Percentiles rank a stretch among this genome's conserved stretches.
Evolutionary conservation across 2,888 invertebrate genomes (phyloP).

Genomic region (Sarcophaga caerulescens): DNA sequence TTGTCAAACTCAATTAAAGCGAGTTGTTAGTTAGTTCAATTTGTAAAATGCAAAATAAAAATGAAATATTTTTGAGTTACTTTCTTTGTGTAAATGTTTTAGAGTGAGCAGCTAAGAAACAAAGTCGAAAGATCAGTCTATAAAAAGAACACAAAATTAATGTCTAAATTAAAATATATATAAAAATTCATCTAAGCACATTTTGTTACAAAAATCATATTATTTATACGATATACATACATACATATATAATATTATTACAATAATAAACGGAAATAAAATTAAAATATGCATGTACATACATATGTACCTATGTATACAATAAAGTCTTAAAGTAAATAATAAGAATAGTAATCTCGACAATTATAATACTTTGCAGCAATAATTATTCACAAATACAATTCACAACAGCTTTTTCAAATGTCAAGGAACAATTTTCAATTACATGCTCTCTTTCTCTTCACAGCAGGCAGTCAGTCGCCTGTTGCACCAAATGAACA

Average conservation of each 20-base stretch:
- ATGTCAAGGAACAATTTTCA: slow-evolving; percentile 58
- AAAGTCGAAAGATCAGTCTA: slow-evolving; percentile 50
- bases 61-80: slow-evolving; percentile 21
- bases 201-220: slow-evolving; percentile 21
- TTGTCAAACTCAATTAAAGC: background rate
- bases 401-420: slow-evolving; percentile 50
- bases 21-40: background rate
- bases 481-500: slow-evolving; percentile 28
- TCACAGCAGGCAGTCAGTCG: slow-evolving; percentile 7
- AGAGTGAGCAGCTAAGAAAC: slow-evolving; percentile 36
- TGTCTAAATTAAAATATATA: slow-evolving; percentile 39
- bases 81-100: slow-evolving; percentile 59
- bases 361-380: slow-evolving; percentile 54
- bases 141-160: slow-evolving; percentile 32
- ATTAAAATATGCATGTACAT: background rate
- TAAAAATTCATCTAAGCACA: slow-evolving; percentile 47
- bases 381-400: slow-evolving; percentile 48
- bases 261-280: slow-evolving; percentile 9
- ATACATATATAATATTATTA: no score
- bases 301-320: no score
- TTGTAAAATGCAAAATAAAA: background rate
- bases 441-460: background rate
- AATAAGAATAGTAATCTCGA: slow-evolving; percentile 40
- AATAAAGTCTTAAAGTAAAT: background rate
- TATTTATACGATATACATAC: background rate